These are phyloP conservation scores for Drosophila ambigua DNA, from an alignment of 1,140 invertebrate genomes.

Conservation along the genomic window DNA sequence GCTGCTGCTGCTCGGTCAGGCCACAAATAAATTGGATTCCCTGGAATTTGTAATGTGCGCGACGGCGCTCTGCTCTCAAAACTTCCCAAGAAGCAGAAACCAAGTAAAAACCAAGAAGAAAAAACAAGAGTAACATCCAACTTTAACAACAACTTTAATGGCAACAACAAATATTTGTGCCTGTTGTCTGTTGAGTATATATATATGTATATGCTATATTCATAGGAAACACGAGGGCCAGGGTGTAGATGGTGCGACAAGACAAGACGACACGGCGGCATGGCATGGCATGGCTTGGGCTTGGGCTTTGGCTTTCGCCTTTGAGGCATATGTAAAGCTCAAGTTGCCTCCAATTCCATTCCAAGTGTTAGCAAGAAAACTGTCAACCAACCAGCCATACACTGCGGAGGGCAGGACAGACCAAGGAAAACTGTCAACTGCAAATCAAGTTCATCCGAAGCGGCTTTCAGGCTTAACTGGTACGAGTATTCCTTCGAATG, in stretches of 20 bases:
- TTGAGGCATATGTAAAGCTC: conserved; percentile 52
- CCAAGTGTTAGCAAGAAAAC: conserved; percentile 61
- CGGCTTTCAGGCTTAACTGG: too few species aligned
- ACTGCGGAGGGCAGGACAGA: conserved; percentile 4
- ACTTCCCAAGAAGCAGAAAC: conserved; percentile 60
- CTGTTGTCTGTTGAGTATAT: conserved; percentile 42
- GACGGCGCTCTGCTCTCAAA: conserved; percentile 33
- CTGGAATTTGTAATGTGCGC: conserved; percentile 77
- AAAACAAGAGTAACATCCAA: conserved; percentile 30
- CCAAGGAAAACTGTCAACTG: too few species aligned
- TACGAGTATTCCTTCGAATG: too few species aligned
- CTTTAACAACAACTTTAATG: background rate
- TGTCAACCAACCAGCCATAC: conserved; percentile 56
- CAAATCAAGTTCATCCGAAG: too few species aligned
- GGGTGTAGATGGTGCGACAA: conserved; percentile 5
- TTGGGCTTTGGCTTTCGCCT: conserved; percentile 8
- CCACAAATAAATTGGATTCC: conserved; percentile 76
- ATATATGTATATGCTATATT: conserved; percentile 36
- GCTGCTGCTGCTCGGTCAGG: conserved; percentile 1
- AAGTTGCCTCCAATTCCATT: conserved; percentile 25
- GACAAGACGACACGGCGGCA: conserved; percentile 43
- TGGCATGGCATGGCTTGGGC: conserved; percentile 2
- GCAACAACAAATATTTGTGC: conserved; percentile 49
- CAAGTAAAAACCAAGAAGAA: conserved; percentile 8
- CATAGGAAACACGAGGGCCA: conserved; percentile 56